Evolutionary conservation across 2,113 vertebrate genomes (phyloP), one percentile per base, ranked within the genome.

Genomic region (Sebastes fasciatus): DNA sequence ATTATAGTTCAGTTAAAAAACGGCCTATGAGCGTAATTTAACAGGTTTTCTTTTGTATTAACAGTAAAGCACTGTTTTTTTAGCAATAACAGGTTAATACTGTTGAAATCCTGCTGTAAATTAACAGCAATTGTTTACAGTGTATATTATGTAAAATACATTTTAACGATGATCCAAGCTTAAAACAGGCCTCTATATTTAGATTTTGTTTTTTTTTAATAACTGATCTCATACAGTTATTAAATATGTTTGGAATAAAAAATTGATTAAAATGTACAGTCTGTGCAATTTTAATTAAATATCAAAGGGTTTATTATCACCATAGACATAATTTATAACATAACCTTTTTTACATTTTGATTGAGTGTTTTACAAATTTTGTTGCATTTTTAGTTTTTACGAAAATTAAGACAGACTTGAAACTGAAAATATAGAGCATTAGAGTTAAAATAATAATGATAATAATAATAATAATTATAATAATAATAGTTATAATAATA

Each of bases 171-270:
- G 40, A 48, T 40, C 16, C 63, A 2, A 21, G 17, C 23, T 13
- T 67, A 10, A 57, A 10, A 61, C 51, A 66, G 51, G 17, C 61
- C 40, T 12, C 6, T 13, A 2, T 51, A 16, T 46, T 60, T 19
- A 70, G 45, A 4, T 3, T 55, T 10, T 6, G 12, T n/a, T n/a
- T 57, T 69, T 68, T 71, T 45, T 77, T 4, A 67, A 62, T n/a
- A 21, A 26, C 9, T n/a, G 45, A 17, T 42, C 8, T 48, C 82
- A 46, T 68, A 34, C 14, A 77, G 8, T 48, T 42, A 0, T 71
- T 19, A 9, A 21, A 70, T 43, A 65, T 66, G 40, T 79, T 65
- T 70, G 8, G 2, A 86, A 86, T 79, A 70, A 79, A 86, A 26
- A 79, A 7, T 14, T 46, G 19, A 48, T 11, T 19, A 17, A 26